Base-by-base conservation (phyloP, 2,888 invertebrate genomes). In the Sinodicranocentrus sp. region DNA sequence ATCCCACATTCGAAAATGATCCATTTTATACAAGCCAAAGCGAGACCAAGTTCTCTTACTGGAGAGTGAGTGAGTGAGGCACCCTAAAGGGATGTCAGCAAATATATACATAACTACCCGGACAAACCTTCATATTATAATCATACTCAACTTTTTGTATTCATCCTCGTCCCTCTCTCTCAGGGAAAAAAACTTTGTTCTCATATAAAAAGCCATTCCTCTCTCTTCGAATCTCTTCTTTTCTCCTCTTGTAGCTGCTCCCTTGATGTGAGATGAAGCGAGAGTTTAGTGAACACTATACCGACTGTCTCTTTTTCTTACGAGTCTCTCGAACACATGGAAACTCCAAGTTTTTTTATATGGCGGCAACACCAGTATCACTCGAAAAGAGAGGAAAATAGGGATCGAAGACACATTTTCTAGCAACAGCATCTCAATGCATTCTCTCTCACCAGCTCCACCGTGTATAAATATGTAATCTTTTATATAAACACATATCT, bases 71-170 rank as follows among this genome's bases (percentile, higher is more conserved):
- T 25, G 33, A 63, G 63, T 28, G 63, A 63, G 76, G 67, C 52
- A 54, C 57, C 76, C 67, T 57, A 76, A 76, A 76, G 76, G 76
- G 76, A 76, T 76, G 76, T 76, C 76, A 76, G 76, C 76, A 57
- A 59, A 21, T 67, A 75, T 52, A 26, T 48, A 57, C 19, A 57
- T 48, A 33, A 6, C 10, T 44, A 6, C 26, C 2, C 33, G 26
- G 39, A 17, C 48, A 71, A 71, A 33, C 52, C 33, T 39, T n/a
- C 43, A 72, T 72, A 70, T 57, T 72, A 72, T 72, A 23, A 23
- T 72, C 71, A 8, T 72, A 57, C 33, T 33, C 33, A 33, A 33
- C 33, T 33, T 33, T 33, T 70, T 70, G 52, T 52, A 70, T 70
- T 70, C 68, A 25, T 70, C 48, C 33, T 33, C 33, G 3, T n/a